Evolutionary conservation across 2,113 vertebrate genomes (phyloP).

Genomic region (Sitta europaea): DNA sequence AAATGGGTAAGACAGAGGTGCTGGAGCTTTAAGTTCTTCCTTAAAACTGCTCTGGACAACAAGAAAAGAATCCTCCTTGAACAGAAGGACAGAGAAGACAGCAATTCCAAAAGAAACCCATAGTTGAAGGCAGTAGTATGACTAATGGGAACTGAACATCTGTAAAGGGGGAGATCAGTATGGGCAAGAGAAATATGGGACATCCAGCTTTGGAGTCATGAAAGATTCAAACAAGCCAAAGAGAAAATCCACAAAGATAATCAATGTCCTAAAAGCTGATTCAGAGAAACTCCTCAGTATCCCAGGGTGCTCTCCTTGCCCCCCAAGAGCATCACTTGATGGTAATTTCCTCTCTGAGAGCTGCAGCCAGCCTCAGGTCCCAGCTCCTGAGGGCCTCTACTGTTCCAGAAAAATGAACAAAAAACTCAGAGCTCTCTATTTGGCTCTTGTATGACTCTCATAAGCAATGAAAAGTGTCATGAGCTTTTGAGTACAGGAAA

Average conservation of each 20-base stretch:
- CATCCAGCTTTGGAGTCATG: neutral
- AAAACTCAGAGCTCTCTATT: neutral
- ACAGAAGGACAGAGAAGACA: neutral
- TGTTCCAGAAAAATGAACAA: neutral
- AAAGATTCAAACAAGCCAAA: neutral
- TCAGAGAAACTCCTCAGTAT: neutral
- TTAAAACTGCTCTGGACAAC: neutral
- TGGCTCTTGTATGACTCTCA: neutral
- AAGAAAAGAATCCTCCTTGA: neutral
- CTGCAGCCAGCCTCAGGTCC: neutral
- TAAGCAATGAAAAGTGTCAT: neutral
- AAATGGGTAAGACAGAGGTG: neutral
- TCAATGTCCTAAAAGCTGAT: neutral
- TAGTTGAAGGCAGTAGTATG: neutral
- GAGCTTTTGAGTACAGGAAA: neutral
- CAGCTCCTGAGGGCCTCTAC: neutral
- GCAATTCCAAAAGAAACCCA: neutral
- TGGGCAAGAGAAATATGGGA: neutral
- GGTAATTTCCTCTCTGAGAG: neutral
- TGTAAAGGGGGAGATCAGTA: neutral
- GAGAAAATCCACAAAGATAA: neutral
- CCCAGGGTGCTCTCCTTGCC: neutral
- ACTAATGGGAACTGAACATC: neutral
- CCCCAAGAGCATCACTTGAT: neutral
- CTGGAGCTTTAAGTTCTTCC: neutral